Base-by-base conservation (phyloP, 2,113 vertebrate genomes). In the Spheniscus mendiculus region DNA sequence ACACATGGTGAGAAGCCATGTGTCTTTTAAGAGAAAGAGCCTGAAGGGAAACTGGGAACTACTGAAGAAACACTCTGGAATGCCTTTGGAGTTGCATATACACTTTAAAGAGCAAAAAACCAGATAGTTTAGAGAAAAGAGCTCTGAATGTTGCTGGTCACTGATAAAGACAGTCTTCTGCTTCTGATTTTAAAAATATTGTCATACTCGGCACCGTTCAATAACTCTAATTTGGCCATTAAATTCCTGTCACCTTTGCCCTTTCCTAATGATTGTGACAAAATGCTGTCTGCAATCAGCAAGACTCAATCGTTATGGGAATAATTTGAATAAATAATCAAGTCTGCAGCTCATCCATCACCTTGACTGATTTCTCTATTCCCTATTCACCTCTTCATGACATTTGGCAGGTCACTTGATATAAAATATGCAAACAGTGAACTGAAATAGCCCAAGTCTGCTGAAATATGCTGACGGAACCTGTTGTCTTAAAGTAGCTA, bases 311-410 rank as follows among this genome's bases (percentile, higher is more conserved):
- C 34, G 21, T 76, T 92, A 66, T 88, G 93, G 91, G 96, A 97
- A 96, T 96, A 90, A 98, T 98, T 97, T 97, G 93, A 98, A 98
- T 98, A 98, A 98, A 98, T 98, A 98, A 97, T 97, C 94, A 96
- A 90, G 95, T 92, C 94, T 97, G 88, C 89, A 81, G 91, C 96
- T 98, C 95, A 98, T 98, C 97, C 96, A 98, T 98, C 97, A 98
- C 85, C 89, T 93, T 96, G 96, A 97, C 95, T 97, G 97, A 98
- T 98, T 97, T 98, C 67, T 97, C 79, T 96, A 93, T 97, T 97
- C 97, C 91, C 94, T 83, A n/a, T 93, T 96, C 97, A 96, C 96
- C 96, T 95, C 84, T 89, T 96, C 78, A 65, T 93, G 96, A 97
- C 97, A 98, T 96, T 97, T 97, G 94, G 78, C 87, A 97, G 96